These are phyloP conservation scores for Archaeoteleia sp. DNA, from an alignment of 2,888 invertebrate species.

Conservation along the genomic window DNA sequence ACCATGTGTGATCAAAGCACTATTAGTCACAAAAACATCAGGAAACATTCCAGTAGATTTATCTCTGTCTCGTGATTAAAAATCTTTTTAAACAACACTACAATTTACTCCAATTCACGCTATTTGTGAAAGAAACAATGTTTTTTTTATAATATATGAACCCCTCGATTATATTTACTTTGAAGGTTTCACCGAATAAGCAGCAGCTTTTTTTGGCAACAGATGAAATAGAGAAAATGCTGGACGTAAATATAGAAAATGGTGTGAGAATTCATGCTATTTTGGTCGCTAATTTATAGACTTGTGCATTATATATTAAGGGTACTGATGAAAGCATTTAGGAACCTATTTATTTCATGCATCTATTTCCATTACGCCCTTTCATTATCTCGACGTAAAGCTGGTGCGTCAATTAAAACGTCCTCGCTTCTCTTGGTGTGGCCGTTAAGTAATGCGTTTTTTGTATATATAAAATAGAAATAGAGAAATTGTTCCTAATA, in stretches of 20 bases:
- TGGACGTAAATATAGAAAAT: slow-evolving; percentile 46
- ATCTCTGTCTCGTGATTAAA: no score
- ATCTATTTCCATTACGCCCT: slow-evolving; percentile 36
- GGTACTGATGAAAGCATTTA: slow-evolving; percentile 40
- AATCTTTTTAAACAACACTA: no score
- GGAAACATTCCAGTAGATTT: no score
- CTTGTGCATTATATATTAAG: slow-evolving; percentile 45
- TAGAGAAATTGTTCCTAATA: no score
- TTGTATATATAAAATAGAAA: no score
- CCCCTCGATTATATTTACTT: slow-evolving; percentile 8
- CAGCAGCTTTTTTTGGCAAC: slow-evolving; percentile 40
- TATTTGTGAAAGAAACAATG: no score
- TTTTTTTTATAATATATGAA: no score
- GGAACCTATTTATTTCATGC: slow-evolving; percentile 36
- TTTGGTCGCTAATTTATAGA: slow-evolving; percentile 49
- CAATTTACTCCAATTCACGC: no score
- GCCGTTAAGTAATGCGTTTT: no score
- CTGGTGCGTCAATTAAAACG: slow-evolving; percentile 28
- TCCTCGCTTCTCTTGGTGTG: slow-evolving; percentile 35
- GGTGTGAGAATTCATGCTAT: slow-evolving; percentile 52
- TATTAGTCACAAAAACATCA: no score
- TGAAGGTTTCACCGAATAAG: slow-evolving; percentile 40
- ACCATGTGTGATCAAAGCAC: no score
- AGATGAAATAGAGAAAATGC: slow-evolving; percentile 42
- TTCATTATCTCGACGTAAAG: slow-evolving; percentile 34